Base-by-base conservation (phyloP, 2,797 vertebrate species). In the Scolopax bukidnonensis region DNA sequence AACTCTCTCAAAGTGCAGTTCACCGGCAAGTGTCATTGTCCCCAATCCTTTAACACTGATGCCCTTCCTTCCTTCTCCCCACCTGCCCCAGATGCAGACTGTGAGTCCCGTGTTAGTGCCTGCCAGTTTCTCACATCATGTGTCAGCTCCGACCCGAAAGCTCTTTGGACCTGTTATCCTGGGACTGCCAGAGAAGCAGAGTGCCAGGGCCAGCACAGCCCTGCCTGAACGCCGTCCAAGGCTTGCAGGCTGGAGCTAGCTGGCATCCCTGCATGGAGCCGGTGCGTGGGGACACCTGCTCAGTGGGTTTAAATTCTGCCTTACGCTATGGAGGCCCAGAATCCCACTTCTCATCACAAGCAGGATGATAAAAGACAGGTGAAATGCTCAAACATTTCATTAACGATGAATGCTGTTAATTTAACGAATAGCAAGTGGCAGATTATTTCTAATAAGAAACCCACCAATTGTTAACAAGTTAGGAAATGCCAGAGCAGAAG, bases 61-160 rank as follows among this genome's bases (percentile, higher is more conserved):
- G 43, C 19, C n/a, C 23, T 7, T 9, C 71, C 60, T 60, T 40
- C 43, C 40, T 41, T 18, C 17, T 17, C 43, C 45, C 20, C 41
- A 15, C 41, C 41, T 12, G 16, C 5, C 14, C 9, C 7, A 2
- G 15, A 40, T 3, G 32, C 67, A 40, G 51, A 11, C 65, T 4
- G 16, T 7, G 27, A 82, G 38, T 25, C 40, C 51, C 14, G 4
- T 1, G 1, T 12, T 7, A 5, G 23, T 19, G 25, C 23, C 51
- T 17, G 23, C 6, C 0, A 0, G 53, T 45, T n/a, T 45, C 40
- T 70, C 60, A 4, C 70, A 38, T 16, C 70, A 3, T 0, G 0
- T 9, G 41, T 33, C 64, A 40, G 17, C 48, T 68, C 59, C 4
- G 0, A 51, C 71, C 47, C 74, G 10, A 51, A 41, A 84, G 33